A percentile compares a stretch with the other conserved stretches of the same genome.
phyloP scores from a whole-genome alignment of 1,140 invertebrate genomes.

The Zaprionus africanus region DNA sequence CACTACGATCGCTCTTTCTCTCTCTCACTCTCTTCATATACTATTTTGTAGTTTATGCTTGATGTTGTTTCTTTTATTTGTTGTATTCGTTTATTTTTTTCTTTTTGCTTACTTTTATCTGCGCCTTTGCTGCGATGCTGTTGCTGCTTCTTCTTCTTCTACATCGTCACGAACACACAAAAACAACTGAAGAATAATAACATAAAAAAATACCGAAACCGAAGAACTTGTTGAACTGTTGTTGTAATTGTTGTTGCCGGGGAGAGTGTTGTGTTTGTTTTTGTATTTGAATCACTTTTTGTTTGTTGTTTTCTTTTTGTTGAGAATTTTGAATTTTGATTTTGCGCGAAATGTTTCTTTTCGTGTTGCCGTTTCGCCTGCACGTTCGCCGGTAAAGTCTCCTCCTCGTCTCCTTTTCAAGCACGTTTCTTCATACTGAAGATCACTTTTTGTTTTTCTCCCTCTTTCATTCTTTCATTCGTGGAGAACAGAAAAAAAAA shows the following conservation, averaged over 20 bases:
- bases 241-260: neutral
- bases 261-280: neutral
- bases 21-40: neutral
- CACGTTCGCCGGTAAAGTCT: conserved; percentile 52
- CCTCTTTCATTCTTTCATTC: conserved; percentile 30
- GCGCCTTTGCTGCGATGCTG: conserved; percentile 7
- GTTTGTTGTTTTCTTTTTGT: conserved; percentile 29
- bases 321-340: conserved; percentile 72
- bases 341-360: conserved; percentile 42
- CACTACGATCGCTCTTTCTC: neutral
- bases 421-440: conserved; percentile 17
- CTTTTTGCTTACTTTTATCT: conserved; percentile 8
- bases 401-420: conserved; percentile 24
- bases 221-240: conserved; percentile 30
- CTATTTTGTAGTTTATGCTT: neutral
- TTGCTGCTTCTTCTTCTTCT: conserved; percentile 23
- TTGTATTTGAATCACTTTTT: conserved; percentile 24
- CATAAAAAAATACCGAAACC: conserved; percentile 61
- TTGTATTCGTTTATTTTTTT: neutral
- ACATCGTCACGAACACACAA: conserved; percentile 47
- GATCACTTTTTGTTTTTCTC: conserved; percentile 54
- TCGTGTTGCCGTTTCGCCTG: conserved; percentile 39
- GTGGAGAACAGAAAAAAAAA: conserved; percentile 58
- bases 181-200: conserved; percentile 68
- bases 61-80: neutral